Conservation (phyloP, 2,888 invertebrate species). For the Hypselothyrea guttata region DNA sequence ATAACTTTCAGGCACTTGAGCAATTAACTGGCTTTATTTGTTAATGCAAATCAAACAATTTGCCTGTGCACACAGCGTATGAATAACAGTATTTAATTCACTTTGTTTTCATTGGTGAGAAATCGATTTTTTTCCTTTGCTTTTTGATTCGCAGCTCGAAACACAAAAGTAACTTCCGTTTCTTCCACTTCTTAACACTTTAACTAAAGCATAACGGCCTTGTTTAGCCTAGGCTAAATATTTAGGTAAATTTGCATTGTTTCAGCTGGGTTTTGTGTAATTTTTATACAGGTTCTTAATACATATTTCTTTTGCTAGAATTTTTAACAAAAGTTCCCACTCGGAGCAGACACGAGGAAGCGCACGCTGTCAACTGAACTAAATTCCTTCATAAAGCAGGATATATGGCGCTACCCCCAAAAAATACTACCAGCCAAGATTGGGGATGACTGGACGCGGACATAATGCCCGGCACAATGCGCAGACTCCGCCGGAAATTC, state of each 20-base stretch:
- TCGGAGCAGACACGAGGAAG: constrained; percentile 59
- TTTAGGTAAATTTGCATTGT: constrained; percentile 18
- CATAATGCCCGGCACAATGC: constrained; percentile 43
- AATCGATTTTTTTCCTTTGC: constrained; percentile 67
- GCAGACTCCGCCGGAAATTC: constrained; percentile 19
- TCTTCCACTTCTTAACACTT: constrained; percentile 14
- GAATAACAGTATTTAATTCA: constrained; percentile 42
- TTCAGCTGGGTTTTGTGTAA: constrained; percentile 12
- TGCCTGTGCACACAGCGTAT: neutral
- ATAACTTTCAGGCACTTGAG: constrained; percentile 8
- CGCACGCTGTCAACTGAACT: constrained; percentile 73
- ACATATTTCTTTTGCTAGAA: constrained; percentile 22
- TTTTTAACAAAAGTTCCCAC: constrained; percentile 34
- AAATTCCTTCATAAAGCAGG: constrained; percentile 68
- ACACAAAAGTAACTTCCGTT: constrained; percentile 21
- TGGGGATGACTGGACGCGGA: constrained; percentile 40
- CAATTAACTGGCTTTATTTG: constrained; percentile 4
- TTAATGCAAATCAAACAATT: neutral
- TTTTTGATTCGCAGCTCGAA: constrained; percentile 48
- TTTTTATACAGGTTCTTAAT: constrained; percentile 15
- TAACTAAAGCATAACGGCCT: constrained; percentile 20
- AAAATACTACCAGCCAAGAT: constrained; percentile 1
- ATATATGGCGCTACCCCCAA: constrained; percentile 42
- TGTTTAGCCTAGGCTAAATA: constrained; percentile 8
- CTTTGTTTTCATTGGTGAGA: constrained; percentile 71